Conservation (phyloP, 2,797 vertebrate species). For the Thripadectes ignobilis region DNA sequence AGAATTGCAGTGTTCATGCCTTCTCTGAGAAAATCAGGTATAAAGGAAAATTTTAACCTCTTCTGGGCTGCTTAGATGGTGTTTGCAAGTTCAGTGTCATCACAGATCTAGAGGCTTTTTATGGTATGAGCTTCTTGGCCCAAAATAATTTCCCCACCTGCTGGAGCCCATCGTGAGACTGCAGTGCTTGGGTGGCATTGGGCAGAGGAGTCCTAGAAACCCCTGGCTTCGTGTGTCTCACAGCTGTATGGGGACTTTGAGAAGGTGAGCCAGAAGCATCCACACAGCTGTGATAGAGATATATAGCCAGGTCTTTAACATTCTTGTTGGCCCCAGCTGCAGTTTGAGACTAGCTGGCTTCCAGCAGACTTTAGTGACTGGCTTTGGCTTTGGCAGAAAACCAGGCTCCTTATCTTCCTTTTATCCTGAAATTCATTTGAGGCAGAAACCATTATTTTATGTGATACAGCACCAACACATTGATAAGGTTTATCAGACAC, state of each 20-base stretch:
- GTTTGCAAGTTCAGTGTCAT: neutral
- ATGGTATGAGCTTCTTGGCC: accelerated
- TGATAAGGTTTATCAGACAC: neutral
- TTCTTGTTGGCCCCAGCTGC: neutral
- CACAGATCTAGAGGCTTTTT: neutral
- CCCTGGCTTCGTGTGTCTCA: neutral
- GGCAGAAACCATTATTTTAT: neutral
- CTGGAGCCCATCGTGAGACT: neutral
- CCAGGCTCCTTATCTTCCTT: neutral
- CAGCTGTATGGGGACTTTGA: neutral
- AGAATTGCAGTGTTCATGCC: neutral
- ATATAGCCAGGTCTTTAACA: neutral
- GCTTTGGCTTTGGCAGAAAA: neutral
- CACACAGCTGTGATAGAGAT: neutral
- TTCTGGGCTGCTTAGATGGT: neutral
- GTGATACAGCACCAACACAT: neutral
- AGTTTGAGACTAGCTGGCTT: neutral
- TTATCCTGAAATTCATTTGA: neutral
- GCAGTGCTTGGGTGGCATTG: accelerated
- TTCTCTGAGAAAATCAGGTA: neutral
- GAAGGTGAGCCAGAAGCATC: neutral
- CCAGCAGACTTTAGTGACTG: neutral
- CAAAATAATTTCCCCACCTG: accelerated
- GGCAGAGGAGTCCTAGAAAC: neutral
- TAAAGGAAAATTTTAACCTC: neutral